A percentile compares a stretch with the other conserved stretches of the same genome.
These are phyloP conservation scores for Furcifer pardalis DNA, from an alignment of 2,797 vertebrate species.

Conservation along the genomic window DNA sequence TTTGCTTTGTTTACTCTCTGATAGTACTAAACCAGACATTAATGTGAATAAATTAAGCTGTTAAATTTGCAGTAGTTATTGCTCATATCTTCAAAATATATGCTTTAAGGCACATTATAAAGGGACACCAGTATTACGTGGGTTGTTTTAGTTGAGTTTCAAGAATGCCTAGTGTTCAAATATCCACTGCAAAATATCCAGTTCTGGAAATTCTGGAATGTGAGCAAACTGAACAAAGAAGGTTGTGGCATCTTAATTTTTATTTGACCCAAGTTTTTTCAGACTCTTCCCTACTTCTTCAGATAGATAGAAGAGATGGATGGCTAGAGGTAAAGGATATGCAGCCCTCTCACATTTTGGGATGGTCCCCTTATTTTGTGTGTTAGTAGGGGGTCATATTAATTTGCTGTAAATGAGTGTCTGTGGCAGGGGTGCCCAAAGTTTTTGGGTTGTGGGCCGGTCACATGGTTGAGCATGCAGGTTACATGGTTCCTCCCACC, in stretches of 20 bases:
- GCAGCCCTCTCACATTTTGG: neutral
- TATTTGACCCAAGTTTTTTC: too few relatives aligned
- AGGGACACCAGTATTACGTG: neutral
- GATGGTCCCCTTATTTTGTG: neutral
- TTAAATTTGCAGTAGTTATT: neutral
- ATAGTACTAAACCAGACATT: neutral
- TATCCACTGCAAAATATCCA: neutral
- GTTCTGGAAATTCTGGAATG: too few relatives aligned
- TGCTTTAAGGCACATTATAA: neutral
- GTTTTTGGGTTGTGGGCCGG: too few relatives aligned
- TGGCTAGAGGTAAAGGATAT: neutral
- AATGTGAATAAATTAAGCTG: neutral
- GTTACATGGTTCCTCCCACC: too few relatives aligned
- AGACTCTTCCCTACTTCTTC: too few relatives aligned
- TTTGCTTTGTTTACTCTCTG: too few relatives aligned
- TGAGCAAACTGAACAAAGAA: too few relatives aligned
- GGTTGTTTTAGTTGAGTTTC: neutral
- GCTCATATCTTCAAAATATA: neutral
- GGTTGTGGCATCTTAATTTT: too few relatives aligned
- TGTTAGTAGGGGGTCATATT: neutral
- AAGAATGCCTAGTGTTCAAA: neutral
- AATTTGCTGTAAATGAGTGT: neutral
- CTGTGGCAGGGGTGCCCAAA: too few relatives aligned
- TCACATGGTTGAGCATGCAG: too few relatives aligned
- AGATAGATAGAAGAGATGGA: too few relatives aligned